These are phyloP conservation scores for Tragelaphus imberbis DNA, from an alignment of 2,113 vertebrate species.

Conservation along the genomic window DNA sequence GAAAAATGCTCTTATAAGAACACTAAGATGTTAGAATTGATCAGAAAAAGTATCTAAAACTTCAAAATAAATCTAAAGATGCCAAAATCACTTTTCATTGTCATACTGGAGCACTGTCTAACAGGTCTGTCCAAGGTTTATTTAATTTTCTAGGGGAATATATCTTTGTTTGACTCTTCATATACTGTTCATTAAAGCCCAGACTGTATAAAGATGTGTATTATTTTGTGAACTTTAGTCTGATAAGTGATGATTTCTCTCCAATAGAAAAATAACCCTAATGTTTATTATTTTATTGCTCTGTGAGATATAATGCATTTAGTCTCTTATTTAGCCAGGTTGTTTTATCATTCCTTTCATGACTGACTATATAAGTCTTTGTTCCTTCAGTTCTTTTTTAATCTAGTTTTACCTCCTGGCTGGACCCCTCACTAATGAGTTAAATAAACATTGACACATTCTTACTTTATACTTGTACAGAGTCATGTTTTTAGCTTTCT, in stretches of 20 bases:
- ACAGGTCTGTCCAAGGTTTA: not conserved
- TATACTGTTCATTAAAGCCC: not conserved
- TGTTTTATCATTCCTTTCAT: not conserved
- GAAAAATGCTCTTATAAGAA: not conserved
- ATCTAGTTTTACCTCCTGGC: not conserved
- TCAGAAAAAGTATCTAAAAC: not conserved
- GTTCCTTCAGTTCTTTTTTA: not conserved
- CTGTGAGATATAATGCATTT: not conserved
- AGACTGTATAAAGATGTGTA: not conserved
- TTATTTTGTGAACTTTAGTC: not conserved
- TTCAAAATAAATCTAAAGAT: not conserved
- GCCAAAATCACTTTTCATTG: not conserved
- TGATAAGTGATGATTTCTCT: not conserved
- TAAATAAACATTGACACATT: not conserved
- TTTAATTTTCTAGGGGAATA: not conserved
- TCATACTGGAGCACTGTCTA: not conserved
- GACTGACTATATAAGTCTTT: not conserved
- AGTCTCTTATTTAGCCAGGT: not conserved
- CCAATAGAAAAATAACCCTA: not conserved
- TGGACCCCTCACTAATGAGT: not conserved
- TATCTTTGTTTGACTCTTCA: not conserved
- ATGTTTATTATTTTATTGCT: not conserved
- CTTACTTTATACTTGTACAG: not conserved
- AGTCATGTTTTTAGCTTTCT: not conserved
- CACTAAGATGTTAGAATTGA: not conserved